Base-by-base conservation (phyloP, 2,797 vertebrate species). In the Denticeps clupeoides region DNA sequence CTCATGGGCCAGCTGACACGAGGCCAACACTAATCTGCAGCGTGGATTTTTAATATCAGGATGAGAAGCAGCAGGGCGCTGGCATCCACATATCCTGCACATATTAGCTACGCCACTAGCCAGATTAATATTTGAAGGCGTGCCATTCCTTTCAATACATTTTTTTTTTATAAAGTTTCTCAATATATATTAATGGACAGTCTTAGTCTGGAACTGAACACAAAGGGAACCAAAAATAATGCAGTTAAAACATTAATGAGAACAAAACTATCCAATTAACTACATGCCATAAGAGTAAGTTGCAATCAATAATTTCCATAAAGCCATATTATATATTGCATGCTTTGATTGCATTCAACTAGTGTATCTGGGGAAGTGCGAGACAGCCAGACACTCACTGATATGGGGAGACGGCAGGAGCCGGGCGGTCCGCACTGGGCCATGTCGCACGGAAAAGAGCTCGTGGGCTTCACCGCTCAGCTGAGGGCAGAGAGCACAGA, bases 391-490 rank as follows among this genome's bases (percentile, higher is more conserved):
- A 59, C 58, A 92, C 92, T 91, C 75, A 98, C 95, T 81, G 69
- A 95, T 89, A 58, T 90, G 84, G 21, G 95, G 95, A 4, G 88
- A 84, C 5, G 93, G 91, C 18, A 99, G 79, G 60, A 97, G 84
- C 31, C 83, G 84, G 7, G 95, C 93, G 2, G 89, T 79, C 71
- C 93, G 77, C 31, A 98, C 86, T 1, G 93, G 93, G 42, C 95
- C 93, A 0, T 96, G 88, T 26, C 95, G 85, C 45, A 94, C 86
- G 0, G 95, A 99, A 70, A 96, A 99, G 50, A 99, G 83, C 40
- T 99, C 95, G 53, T 98, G 94, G 18, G 95, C 94, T 68, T 98
- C 95, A 0, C 94, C 93, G 42, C 84, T 88, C 73, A 93, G 80
- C 95, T 99, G 77, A 4, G 7, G 9, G 7, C 9, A 21, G n/a